These are phyloP conservation scores for Linnaemya tessellans DNA, from an alignment of 2,888 invertebrate genomes.

Conservation along the genomic window DNA sequence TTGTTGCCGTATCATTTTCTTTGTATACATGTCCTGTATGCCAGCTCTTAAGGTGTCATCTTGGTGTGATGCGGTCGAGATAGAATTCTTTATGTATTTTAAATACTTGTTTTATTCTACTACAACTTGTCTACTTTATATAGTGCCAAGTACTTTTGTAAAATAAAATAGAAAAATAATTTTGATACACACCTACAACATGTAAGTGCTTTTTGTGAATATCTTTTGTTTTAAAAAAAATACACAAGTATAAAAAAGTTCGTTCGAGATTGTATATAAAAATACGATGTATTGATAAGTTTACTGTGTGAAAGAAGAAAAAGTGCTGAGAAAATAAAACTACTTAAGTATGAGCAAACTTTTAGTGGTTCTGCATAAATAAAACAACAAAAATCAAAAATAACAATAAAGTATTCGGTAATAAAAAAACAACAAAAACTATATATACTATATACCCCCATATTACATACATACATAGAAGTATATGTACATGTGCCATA, in stretches of 20 bases:
- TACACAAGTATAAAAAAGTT: background rate
- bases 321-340: background rate
- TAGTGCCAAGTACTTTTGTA: constrained; percentile 42
- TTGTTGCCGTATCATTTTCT: constrained; percentile 42
- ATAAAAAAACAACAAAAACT: constrained; percentile 17
- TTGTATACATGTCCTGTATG: constrained; percentile 54
- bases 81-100: constrained; percentile 26
- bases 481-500: constrained; percentile 50
- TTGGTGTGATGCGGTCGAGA: constrained; percentile 46
- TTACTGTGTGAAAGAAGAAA: constrained; percentile 5
- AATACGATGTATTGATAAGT: background rate
- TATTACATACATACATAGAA: background rate
- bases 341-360: background rate
- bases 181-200: background rate
- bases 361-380: background rate
- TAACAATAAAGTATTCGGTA: background rate
- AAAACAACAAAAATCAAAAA: background rate
- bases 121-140: constrained; percentile 36
- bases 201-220: background rate
- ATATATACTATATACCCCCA: no score
- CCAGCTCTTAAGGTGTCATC: constrained; percentile 51
- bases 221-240: background rate
- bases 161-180: constrained; percentile 30
- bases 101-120: constrained; percentile 9
- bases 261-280: background rate